Evolutionary conservation across 92 coral and sea anemone species (phyloP), one percentile per base, ranked within the genome.

Genomic region (Zoanthus sansibaricus): DNA sequence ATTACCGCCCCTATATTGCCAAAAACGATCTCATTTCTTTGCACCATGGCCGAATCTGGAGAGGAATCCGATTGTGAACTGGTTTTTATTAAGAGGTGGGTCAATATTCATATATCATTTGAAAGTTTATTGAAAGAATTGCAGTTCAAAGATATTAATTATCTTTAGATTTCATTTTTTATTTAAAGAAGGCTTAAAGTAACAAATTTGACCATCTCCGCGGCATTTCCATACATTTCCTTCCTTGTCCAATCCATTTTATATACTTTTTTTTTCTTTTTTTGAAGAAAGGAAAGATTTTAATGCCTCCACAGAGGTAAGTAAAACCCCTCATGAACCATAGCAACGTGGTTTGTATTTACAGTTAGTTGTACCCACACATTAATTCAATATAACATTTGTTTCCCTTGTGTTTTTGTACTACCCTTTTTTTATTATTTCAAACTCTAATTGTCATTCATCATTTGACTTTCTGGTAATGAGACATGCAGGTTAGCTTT

Each of bases 41-140:
- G 73, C 73, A 32, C 73, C 73, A 68, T 68, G 73, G 73, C 73
- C 73, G 73, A 68, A 68, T 68, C 73, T 68, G 73, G 73, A 68
- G 73, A 68, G 73, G 73, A 68, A 68, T 68, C 73, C 73, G 73
- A 68, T 5, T 20, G 73, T 68, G 73, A 68, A 68, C 73, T 68
- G 73, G 73, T 68, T 68, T 68, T 68, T 32, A 68, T 68, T 68
- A 68, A 68, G 73, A 68, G 33, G 73, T 68, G 73, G 73, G 73
- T 68, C 73, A 32, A 68, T 68, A 21, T 68, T 68, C 73, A 68
- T 68, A 68, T 68, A 68, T 21, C 73, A 68, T 7, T 68, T 68
- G 73, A 68, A 68, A 68, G 73, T 68, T 68, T 68, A 68, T n/a
- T 68, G 73, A 68, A 68, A 68, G 37, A 68, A 68, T 20, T 68